Evolutionary conservation across 1,140 invertebrate species (phyloP).

Genomic region (Solenopsis fugax): DNA sequence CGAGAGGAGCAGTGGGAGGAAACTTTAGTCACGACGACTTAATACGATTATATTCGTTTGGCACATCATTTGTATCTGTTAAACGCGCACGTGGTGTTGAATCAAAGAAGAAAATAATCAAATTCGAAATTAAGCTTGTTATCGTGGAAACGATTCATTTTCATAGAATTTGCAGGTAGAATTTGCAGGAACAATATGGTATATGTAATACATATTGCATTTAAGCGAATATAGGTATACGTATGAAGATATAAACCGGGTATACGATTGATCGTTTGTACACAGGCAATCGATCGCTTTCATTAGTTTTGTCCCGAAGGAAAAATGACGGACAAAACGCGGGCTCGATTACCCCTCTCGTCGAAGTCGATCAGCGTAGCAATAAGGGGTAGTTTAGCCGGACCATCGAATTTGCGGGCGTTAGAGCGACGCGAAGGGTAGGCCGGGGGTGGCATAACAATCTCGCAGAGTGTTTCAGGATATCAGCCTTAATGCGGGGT

Average conservation of each 20-base stretch:
- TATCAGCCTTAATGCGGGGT: conserved; percentile 81
- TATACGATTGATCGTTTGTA: conserved; percentile 8
- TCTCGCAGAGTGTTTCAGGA: conserved; percentile 83
- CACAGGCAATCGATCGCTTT: conserved; percentile 22
- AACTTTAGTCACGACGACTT: conserved; percentile 66
- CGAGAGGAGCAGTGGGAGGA: conserved; percentile 62
- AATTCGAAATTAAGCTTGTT: conserved; percentile 22
- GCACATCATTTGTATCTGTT: conserved; percentile 79
- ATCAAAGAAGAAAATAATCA: conserved; percentile 22
- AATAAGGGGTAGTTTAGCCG: conserved; percentile 75
- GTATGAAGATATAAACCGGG: not conserved
- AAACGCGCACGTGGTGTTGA: conserved; percentile 31
- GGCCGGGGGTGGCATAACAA: conserved; percentile 80
- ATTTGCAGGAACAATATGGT: conserved; percentile 3
- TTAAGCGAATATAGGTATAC: no score
- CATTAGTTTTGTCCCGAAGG: not conserved
- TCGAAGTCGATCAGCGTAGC: conserved; percentile 71
- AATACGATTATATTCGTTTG: conserved; percentile 72
- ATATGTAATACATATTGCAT: not conserved
- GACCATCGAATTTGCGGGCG: conserved; percentile 67
- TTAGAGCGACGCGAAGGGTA: conserved; percentile 60
- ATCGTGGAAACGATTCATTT: conserved; percentile 3
- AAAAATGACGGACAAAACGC: conserved; percentile 70
- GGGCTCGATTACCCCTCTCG: conserved; percentile 69
- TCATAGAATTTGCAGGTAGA: conserved; percentile 1